phyloP scores from a whole-genome alignment of 2,888 invertebrate genomes.

The Apamea monoglypha region DNA sequence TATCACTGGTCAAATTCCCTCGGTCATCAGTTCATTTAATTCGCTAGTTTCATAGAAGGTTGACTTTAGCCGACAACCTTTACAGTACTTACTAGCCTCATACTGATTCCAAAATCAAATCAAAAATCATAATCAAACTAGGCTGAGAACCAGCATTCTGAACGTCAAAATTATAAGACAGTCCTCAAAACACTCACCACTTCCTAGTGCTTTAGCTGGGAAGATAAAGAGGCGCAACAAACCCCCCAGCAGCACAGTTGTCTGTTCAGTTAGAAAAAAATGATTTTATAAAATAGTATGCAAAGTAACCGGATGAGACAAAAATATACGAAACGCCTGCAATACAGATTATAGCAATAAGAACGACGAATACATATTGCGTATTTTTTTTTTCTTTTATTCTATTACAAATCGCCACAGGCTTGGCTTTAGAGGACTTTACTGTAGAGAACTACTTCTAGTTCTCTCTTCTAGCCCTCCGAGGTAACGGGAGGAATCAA shows the following conservation, averaged over 20 bases:
- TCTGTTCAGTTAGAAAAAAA: neutral
- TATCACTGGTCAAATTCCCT: too few species aligned
- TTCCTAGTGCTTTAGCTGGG: neutral
- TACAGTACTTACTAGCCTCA: neutral
- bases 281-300: neutral
- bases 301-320: neutral
- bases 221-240: neutral
- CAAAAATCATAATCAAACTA: too few species aligned
- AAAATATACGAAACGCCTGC: slow-evolving; percentile 3
- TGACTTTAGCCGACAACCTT: too few species aligned
- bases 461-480: too few species aligned
- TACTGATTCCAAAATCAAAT: too few species aligned
- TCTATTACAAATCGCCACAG: neutral
- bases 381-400: neutral
- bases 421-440: too few species aligned
- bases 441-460: too few species aligned
- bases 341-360: slow-evolving; percentile 8
- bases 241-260: neutral
- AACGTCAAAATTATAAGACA: neutral
- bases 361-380: slow-evolving; percentile 1
- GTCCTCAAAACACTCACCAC: neutral
- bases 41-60: too few species aligned
- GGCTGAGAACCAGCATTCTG: too few species aligned
- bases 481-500: too few species aligned
- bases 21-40: too few species aligned